Evolutionary conservation across 2,888 invertebrate genomes (phyloP).

Genomic region (Ceramica pisi): DNA sequence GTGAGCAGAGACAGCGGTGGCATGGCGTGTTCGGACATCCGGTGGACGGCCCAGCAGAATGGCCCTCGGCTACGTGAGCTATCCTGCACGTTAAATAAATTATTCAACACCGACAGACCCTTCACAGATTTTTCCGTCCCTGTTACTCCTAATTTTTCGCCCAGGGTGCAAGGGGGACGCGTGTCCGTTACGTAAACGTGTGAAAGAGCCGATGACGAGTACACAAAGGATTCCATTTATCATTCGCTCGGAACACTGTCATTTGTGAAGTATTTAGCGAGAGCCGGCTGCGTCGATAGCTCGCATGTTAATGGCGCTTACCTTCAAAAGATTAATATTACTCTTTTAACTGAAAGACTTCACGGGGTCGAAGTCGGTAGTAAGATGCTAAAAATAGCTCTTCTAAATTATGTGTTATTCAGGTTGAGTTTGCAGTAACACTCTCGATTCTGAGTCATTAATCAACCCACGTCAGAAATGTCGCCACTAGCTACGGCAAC

Average conservation of each 20-base stretch:
- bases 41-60: constrained; percentile 48
- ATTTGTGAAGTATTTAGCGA: constrained; percentile 54
- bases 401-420: constrained; percentile 49
- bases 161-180: constrained; percentile 42
- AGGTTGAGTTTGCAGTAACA: constrained; percentile 49
- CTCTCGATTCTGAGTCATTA: constrained; percentile 58
- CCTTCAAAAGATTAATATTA: constrained; percentile 46
- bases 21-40: neutral
- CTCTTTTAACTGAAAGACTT: constrained; percentile 41
- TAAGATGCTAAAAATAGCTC: constrained; percentile 41
- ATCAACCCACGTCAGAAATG: constrained; percentile 62
- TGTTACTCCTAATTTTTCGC: constrained; percentile 56
- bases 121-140: constrained; percentile 65
- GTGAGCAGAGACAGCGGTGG: constrained; percentile 6
- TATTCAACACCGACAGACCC: constrained; percentile 71
- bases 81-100: constrained; percentile 71
- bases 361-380: constrained; percentile 20
- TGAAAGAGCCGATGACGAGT: constrained; percentile 54
- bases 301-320: constrained; percentile 43
- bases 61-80: constrained; percentile 51
- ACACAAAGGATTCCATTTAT: constrained; percentile 62
- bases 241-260: constrained; percentile 50
- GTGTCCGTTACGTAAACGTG: constrained; percentile 58
- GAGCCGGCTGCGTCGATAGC: constrained; percentile 30
- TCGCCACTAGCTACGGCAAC: constrained; percentile 36